Evolutionary conservation across 1,140 invertebrate species (phyloP).

Genomic region (Drosophila mauritiana): DNA sequence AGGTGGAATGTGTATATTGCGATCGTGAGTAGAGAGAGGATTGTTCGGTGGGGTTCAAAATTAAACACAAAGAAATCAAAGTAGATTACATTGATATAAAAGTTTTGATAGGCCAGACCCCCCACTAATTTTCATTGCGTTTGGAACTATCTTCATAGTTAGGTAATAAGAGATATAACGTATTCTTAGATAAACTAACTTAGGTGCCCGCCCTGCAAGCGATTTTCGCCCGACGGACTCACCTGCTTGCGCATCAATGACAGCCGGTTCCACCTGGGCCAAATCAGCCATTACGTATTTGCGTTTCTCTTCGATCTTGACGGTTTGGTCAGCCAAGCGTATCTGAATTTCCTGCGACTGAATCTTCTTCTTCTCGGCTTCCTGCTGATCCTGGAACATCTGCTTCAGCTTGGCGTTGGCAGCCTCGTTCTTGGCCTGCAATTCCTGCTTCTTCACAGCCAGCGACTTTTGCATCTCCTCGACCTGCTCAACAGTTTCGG

Average conservation of each 20-base stretch:
- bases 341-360: constrained; percentile 99
- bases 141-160: not conserved
- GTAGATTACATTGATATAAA: constrained; percentile 10
- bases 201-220: constrained; percentile 13
- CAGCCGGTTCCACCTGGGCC: constrained; percentile 98
- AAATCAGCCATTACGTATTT: constrained; percentile 97
- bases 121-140: not conserved
- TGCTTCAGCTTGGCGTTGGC: constrained; percentile 99
- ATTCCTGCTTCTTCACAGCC: constrained; percentile 97
- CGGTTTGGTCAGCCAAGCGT: constrained; percentile 94
- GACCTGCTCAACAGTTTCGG: constrained; percentile 99
- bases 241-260: constrained; percentile 99
- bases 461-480: constrained; percentile 99
- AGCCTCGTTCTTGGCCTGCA: constrained; percentile 99
- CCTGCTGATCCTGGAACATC: constrained; percentile 99
- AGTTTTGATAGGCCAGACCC: not conserved
- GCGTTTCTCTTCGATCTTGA: constrained; percentile 96
- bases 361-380: constrained; percentile 99
- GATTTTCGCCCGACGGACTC: constrained; percentile 79
- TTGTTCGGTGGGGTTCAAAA: constrained; percentile 39
- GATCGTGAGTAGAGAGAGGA: constrained; percentile 26
- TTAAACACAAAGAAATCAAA: constrained; percentile 39
- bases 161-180: not conserved
- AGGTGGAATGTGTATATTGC: constrained; percentile 19
- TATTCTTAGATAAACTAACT: constrained; percentile 30